These are phyloP conservation scores for Pherbina coryleti DNA, from an alignment of 2,888 invertebrate genomes.

Conservation along the genomic window DNA sequence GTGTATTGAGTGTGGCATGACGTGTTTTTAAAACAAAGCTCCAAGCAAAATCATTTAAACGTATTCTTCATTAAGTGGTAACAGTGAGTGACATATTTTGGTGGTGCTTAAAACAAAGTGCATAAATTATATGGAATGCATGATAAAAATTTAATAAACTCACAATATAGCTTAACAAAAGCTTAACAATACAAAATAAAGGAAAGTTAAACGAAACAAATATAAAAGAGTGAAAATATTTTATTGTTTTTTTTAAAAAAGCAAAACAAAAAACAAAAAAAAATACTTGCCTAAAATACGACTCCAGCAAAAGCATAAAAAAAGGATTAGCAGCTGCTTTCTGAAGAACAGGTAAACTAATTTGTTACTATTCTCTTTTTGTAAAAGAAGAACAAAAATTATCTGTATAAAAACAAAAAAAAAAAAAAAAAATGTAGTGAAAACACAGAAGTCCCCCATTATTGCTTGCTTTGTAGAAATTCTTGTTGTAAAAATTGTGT, in stretches of 20 bases:
- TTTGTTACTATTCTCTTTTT: not conserved
- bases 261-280: not conserved
- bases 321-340: slow-evolving; percentile 1
- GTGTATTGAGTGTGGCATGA: slow-evolving; percentile 63
- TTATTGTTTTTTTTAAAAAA: not conserved
- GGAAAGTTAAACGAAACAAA: not conserved
- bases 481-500: slow-evolving; percentile 57
- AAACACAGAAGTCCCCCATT: too few relatives aligned
- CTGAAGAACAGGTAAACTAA: slow-evolving; percentile 19
- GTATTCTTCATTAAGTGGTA: not conserved
- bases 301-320: not conserved
- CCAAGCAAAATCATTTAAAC: not conserved
- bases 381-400: too few relatives aligned
- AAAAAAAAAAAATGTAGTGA: too few relatives aligned
- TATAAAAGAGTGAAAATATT: not conserved
- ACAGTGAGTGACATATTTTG: not conserved
- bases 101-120: not conserved
- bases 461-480: not conserved
- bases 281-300: not conserved
- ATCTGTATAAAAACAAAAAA: too few relatives aligned
- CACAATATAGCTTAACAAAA: too few relatives aligned
- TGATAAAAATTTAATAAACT: not conserved
- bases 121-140: not conserved
- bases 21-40: slow-evolving; percentile 46
- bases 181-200: not conserved